Evolutionary conservation across 2,113 vertebrate genomes (phyloP).

Genomic region (Marmota flaviventris): DNA sequence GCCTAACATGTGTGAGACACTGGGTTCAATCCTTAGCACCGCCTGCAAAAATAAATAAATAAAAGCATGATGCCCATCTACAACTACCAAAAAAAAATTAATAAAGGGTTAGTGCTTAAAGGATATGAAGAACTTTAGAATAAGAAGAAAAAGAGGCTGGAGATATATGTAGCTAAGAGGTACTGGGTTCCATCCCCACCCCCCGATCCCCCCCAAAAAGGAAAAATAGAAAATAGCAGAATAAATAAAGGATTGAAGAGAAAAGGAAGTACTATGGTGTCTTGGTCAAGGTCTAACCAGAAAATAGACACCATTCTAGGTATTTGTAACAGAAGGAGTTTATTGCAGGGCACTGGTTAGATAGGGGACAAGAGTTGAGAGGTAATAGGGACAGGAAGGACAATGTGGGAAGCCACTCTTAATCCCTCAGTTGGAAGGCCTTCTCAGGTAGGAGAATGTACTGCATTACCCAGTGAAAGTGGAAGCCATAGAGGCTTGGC

Average conservation of each 20-base stretch:
- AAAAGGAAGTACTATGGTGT: not conserved
- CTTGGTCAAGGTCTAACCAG: not conserved
- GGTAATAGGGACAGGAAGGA: not conserved
- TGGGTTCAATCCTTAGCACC: too few relatives aligned
- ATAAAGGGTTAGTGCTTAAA: not conserved
- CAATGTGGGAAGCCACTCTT: not conserved
- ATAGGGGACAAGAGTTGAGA: not conserved
- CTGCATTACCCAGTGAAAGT: not conserved
- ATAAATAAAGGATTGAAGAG: too few relatives aligned
- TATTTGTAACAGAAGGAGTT: not conserved
- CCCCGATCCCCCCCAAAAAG: too few relatives aligned
- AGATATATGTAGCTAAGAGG: too few relatives aligned
- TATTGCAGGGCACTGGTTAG: not conserved
- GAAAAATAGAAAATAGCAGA: not conserved
- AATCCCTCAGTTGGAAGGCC: not conserved
- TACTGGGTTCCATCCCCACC: not conserved
- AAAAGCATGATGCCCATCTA: too few relatives aligned
- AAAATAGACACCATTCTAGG: not conserved
- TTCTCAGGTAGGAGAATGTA: not conserved
- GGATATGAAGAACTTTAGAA: not conserved
- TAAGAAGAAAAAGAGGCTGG: not conserved
- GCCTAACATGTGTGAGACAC: too few relatives aligned
- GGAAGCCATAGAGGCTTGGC: not conserved
- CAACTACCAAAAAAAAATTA: too few relatives aligned
- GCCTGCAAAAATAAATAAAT: too few relatives aligned